phyloP scores from a whole-genome alignment of 2,113 vertebrate genomes.

The Indri indri region DNA sequence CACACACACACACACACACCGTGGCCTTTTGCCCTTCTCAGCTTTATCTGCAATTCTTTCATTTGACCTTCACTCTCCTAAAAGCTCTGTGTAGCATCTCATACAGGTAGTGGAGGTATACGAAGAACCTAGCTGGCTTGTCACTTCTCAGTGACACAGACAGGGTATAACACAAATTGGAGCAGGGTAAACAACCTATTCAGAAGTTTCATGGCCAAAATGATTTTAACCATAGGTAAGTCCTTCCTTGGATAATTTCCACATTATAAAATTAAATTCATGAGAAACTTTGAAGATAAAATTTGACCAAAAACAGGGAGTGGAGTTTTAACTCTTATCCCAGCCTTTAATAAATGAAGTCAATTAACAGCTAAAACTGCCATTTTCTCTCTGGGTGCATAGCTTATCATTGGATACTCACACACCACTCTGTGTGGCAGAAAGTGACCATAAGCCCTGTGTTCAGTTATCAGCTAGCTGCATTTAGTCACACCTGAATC shows the following conservation, averaged over 20 bases:
- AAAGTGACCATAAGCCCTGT: neutral
- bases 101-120: neutral
- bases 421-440: neutral
- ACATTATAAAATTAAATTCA: conserved; percentile 21
- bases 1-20: neutral
- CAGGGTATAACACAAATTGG: neutral
- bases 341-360: neutral
- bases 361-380: neutral
- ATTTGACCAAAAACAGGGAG: neutral
- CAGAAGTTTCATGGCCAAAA: neutral
- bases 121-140: neutral
- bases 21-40: neutral
- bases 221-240: neutral
- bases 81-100: neutral
- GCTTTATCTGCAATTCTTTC: neutral
- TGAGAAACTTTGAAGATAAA: neutral
- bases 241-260: neutral
- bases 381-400: neutral
- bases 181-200: neutral
- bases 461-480: neutral
- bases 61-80: neutral
- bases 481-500: neutral
- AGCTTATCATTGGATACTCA: neutral
- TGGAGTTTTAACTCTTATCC: neutral
- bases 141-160: neutral